These are phyloP conservation scores for Mesitornis unicolor DNA, from an alignment of 2,113 vertebrate species.

Conservation along the genomic window DNA sequence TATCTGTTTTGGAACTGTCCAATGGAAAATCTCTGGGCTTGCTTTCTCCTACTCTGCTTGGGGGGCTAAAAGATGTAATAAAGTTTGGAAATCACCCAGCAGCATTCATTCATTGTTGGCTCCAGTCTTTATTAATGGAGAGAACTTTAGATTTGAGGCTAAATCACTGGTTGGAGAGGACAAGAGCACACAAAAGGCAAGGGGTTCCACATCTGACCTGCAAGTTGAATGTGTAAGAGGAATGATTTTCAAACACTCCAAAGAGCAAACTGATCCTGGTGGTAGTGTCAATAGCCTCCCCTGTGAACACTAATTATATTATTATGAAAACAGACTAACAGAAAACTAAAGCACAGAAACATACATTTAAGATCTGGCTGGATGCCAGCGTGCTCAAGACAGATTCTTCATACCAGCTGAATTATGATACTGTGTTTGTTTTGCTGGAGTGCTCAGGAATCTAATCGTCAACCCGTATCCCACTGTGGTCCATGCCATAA, in stretches of 20 bases:
- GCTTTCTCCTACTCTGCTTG: fast-evolving
- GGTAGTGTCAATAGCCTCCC: constrained; percentile 68
- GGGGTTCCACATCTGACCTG: background rate
- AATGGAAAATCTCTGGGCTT: background rate
- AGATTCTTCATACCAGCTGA: constrained; percentile 13
- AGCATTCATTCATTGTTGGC: background rate
- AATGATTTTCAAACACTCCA: constrained; percentile 19
- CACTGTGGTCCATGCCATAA: background rate
- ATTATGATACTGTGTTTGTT: background rate
- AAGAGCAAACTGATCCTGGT: constrained; percentile 69
- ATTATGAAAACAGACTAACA: constrained; percentile 76
- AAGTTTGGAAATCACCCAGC: background rate
- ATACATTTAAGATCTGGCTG: constrained; percentile 61
- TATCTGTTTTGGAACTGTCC: background rate
- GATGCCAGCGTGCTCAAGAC: constrained; percentile 13
- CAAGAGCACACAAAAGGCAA: background rate
- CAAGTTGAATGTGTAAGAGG: constrained; percentile 38
- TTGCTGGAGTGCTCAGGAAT: background rate
- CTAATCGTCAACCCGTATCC: background rate
- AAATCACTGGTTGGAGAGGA: background rate
- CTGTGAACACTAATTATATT: constrained; percentile 76
- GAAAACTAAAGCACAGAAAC: constrained; percentile 67
- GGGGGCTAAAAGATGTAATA: background rate
- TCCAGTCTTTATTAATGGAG: background rate
- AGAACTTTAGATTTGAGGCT: background rate